phyloP scores from a whole-genome alignment of 2,113 vertebrate genomes.

The Ceuthmochares aereus region DNA sequence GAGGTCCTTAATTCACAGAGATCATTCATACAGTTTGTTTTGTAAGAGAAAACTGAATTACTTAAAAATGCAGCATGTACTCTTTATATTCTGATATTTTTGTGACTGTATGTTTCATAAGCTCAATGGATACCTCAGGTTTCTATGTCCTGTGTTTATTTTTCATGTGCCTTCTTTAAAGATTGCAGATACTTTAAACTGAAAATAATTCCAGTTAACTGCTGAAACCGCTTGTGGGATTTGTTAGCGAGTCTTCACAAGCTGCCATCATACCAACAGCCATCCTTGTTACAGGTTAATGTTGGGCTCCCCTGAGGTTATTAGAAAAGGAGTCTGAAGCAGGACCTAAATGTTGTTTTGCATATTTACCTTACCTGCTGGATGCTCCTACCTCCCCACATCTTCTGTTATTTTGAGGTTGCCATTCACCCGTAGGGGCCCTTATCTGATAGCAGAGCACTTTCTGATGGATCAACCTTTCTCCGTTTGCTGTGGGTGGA shows the following conservation, averaged over 20 bases:
- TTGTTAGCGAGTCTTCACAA: no score
- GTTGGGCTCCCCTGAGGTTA: background rate
- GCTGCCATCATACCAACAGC: no score
- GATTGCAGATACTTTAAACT: background rate
- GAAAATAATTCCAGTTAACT: background rate
- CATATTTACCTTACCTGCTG: background rate
- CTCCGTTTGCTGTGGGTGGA: no score
- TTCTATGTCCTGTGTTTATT: background rate
- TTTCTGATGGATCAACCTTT: background rate
- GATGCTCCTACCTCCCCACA: background rate
- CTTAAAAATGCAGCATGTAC: background rate
- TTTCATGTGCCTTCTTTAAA: background rate
- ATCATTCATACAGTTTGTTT: background rate
- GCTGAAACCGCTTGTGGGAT: background rate
- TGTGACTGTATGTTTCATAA: background rate
- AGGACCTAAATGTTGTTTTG: background rate
- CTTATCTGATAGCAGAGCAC: background rate
- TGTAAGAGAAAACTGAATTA: background rate
- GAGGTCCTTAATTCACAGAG: background rate
- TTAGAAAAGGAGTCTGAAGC: background rate
- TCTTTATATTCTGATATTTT: background rate
- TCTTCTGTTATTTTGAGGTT: no score
- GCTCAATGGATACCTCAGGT: background rate
- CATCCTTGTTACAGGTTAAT: no score
- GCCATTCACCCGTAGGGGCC: background rate